Conservation (phyloP, 2,113 vertebrate genomes). For the Anarrhichthys ocellatus region DNA sequence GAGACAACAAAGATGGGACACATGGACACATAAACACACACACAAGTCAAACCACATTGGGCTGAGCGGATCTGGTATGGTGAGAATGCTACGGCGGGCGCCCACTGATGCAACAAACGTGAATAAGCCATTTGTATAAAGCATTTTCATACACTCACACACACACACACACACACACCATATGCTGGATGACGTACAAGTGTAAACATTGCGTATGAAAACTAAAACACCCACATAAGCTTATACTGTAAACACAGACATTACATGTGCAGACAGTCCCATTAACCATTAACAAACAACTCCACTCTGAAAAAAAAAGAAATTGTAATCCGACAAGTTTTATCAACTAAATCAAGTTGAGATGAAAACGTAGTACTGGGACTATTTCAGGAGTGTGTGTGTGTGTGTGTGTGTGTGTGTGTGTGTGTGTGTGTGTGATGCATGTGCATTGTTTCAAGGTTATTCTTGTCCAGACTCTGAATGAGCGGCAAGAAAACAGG, state of each 20-base stretch:
- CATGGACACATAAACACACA: conserved; percentile 30
- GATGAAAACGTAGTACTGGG: background rate
- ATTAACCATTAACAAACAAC: conserved; percentile 32
- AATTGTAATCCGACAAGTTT: background rate
- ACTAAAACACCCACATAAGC: conserved; percentile 48
- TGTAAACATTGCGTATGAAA: conserved; percentile 58
- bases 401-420: conserved; percentile 9
- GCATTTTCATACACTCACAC: conserved; percentile 49
- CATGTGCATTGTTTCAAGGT: conserved; percentile 39
- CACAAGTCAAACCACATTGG: conserved; percentile 40
- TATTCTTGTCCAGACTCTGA: conserved; percentile 61
- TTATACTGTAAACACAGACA: conserved; percentile 51
- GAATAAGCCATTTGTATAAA: conserved; percentile 76
- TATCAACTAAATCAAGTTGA: background rate
- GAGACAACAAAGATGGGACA: conserved; percentile 69
- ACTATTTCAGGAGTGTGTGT: conserved; percentile 1
- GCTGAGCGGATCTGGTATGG: conserved; percentile 61
- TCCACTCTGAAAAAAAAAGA: background rate
- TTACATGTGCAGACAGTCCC: conserved; percentile 18
- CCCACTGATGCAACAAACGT: conserved; percentile 67
- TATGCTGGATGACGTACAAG: conserved; percentile 52
- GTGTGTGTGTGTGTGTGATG: background rate
- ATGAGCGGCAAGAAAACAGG: conserved; percentile 73
- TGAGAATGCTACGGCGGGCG: conserved; percentile 73
- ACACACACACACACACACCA: conserved; percentile 40